Conservation (phyloP, 1,140 invertebrate species). For the Pantala flavescens region DNA sequence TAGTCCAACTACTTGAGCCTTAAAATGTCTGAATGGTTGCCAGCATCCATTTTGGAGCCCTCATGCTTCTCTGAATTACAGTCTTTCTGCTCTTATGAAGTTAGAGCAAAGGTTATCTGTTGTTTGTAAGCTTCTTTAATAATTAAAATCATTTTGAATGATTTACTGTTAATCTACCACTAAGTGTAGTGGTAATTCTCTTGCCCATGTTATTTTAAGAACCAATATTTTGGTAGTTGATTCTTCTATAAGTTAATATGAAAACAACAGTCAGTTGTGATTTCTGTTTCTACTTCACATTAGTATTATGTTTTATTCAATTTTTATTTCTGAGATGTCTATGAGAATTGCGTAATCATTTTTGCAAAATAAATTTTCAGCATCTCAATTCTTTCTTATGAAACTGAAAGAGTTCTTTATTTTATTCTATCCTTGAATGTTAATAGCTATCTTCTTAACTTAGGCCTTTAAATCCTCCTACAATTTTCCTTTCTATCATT, state of each 20-base stretch:
- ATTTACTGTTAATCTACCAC: slow-evolving; percentile 12
- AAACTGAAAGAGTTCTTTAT: slow-evolving; percentile 21
- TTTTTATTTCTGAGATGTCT: slow-evolving; percentile 24
- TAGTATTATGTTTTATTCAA: slow-evolving; percentile 21
- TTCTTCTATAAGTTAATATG: slow-evolving; percentile 16
- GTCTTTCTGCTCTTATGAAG: slow-evolving; percentile 12
- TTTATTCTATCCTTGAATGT: neutral
- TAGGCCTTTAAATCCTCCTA: too few relatives aligned
- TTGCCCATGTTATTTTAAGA: slow-evolving; percentile 3
- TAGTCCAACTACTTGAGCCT: slow-evolving; percentile 17
- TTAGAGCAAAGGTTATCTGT: neutral
- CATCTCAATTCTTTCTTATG: slow-evolving; percentile 22
- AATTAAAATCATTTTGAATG: neutral
- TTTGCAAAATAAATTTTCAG: slow-evolving; percentile 26
- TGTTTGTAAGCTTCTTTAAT: slow-evolving; percentile 10
- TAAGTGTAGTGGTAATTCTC: neutral
- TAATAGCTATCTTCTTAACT: neutral
- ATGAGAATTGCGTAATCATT: slow-evolving; percentile 23
- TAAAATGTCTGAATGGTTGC: slow-evolving; percentile 14
- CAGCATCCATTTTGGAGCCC: slow-evolving; percentile 10
- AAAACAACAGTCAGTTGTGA: slow-evolving; percentile 18
- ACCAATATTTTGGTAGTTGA: neutral
- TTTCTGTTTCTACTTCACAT: slow-evolving; percentile 17
- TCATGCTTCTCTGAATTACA: neutral
- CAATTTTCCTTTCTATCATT: too few relatives aligned